Conservation (phyloP, 2,888 invertebrate genomes). For the Coelopa pilipes region DNA sequence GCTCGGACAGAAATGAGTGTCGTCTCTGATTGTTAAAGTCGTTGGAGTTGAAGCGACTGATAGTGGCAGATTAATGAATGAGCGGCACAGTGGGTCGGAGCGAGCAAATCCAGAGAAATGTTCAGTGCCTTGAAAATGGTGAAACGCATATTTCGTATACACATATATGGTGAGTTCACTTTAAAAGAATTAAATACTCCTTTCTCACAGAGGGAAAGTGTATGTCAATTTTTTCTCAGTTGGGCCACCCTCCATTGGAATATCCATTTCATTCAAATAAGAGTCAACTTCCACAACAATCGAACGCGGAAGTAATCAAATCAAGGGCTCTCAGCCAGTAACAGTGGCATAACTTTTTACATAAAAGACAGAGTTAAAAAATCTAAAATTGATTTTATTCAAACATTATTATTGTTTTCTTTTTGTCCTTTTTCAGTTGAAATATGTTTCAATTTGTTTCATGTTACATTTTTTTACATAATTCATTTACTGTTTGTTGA, state of each 20-base stretch:
- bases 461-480: neutral
- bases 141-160: too few species aligned
- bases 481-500: conserved; percentile 13
- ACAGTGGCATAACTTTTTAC: neutral
- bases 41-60: conserved; percentile 22
- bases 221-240: too few species aligned
- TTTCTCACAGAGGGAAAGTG: conserved; percentile 6
- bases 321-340: neutral
- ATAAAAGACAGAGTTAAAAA: conserved; percentile 4
- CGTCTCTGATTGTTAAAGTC: conserved; percentile 27
- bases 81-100: conserved; percentile 1
- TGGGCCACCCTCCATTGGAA: neutral
- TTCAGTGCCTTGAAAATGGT: too few species aligned
- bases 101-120: too few species aligned
- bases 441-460: too few species aligned
- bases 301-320: neutral
- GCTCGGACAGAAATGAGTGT: conserved; percentile 14
- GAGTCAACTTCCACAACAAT: neutral
- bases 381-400: conserved; percentile 27
- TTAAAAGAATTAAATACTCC: too few species aligned
- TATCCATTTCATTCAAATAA: neutral
- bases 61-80: conserved; percentile 13
- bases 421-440: neutral
- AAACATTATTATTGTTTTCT: conserved; percentile 25
- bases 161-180: too few species aligned